Evolutionary conservation across 2,113 vertebrate genomes (phyloP).

Genomic region (Casuarius casuarius): DNA sequence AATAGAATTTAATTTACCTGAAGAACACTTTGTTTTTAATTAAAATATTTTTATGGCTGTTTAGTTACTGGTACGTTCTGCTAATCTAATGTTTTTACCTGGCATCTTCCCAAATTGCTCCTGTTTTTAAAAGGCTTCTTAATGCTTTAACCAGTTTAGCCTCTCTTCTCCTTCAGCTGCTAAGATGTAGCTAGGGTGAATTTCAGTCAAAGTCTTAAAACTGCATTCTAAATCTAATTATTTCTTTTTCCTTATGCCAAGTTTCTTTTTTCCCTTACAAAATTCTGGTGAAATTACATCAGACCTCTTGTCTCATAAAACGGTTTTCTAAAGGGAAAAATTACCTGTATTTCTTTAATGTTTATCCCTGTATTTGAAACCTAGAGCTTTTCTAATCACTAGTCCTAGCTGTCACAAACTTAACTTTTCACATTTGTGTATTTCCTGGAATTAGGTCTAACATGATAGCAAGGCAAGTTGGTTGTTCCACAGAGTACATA

Average conservation of each 20-base stretch:
- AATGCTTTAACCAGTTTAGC: not conserved
- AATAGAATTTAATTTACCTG: constrained; percentile 27
- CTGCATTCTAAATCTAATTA: not conserved
- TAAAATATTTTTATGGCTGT: not conserved
- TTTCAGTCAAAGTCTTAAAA: not conserved
- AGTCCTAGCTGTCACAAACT: not conserved
- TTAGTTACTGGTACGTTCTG: constrained; percentile 3
- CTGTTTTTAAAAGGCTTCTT: constrained; percentile 9
- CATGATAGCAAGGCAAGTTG: not conserved
- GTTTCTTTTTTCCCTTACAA: not conserved
- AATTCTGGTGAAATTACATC: not conserved
- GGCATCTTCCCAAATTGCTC: not conserved
- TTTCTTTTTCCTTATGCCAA: not conserved
- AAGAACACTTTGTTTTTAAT: constrained; percentile 29
- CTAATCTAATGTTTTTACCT: constrained; percentile 23
- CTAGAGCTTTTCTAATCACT: not conserved
- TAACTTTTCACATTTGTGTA: not conserved
- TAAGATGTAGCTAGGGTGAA: not conserved
- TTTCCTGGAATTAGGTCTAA: not conserved
- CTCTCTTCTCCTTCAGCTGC: not conserved
- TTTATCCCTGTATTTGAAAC: not conserved
- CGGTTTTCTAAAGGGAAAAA: not conserved
- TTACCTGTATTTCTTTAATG: not conserved
- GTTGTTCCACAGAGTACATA: not conserved
- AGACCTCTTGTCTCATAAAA: not conserved